Evolutionary conservation across 2,797 vertebrate genomes (phyloP).

Genomic region (Arrhamphus sclerolepis): DNA sequence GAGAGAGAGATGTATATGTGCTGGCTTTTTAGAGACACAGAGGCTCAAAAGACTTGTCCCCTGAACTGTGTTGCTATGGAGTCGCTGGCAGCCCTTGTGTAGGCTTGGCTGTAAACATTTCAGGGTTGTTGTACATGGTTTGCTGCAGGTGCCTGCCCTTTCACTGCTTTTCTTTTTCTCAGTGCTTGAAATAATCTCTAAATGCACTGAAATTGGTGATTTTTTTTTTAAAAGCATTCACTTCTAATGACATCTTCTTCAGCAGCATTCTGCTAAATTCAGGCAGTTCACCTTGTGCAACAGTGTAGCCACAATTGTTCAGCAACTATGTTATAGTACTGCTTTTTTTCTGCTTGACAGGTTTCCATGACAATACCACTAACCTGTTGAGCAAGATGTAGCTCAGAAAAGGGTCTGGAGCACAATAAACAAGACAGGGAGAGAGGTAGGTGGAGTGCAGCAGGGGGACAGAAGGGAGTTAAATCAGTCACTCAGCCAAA

Average conservation of each 20-base stretch:
- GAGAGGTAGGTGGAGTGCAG: conserved; percentile 58
- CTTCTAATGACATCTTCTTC: conserved; percentile 15
- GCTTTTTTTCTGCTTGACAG: conserved; percentile 56
- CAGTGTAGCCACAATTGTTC: conserved; percentile 2
- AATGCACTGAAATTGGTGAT: conserved; percentile 32
- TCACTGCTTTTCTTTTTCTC: conserved; percentile 33
- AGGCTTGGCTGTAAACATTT: conserved; percentile 84
- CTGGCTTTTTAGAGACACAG: conserved; percentile 56
- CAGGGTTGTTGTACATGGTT: conserved; percentile 82
- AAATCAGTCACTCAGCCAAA: conserved; percentile 74
- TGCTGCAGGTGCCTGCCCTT: conserved; percentile 68
- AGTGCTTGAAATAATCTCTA: conserved; percentile 47
- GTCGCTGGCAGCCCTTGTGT: conserved; percentile 76
- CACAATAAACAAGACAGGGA: conserved; percentile 67
- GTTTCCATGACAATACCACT: conserved; percentile 61
- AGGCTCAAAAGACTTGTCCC: conserved; percentile 59
- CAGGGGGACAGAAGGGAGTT: conserved; percentile 65
- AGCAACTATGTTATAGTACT: conserved; percentile 19
- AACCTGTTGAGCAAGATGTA: conserved; percentile 75
- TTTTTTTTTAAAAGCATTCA: conserved; percentile 18
- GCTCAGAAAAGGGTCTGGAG: conserved; percentile 59
- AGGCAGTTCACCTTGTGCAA: conserved; percentile 2
- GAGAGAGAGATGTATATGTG: background rate
- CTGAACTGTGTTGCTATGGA: conserved; percentile 80
- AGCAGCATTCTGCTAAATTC: conserved; percentile 2